These are phyloP conservation scores for Clunio marinus DNA, from an alignment of 2,888 invertebrate species.

Conservation along the genomic window DNA sequence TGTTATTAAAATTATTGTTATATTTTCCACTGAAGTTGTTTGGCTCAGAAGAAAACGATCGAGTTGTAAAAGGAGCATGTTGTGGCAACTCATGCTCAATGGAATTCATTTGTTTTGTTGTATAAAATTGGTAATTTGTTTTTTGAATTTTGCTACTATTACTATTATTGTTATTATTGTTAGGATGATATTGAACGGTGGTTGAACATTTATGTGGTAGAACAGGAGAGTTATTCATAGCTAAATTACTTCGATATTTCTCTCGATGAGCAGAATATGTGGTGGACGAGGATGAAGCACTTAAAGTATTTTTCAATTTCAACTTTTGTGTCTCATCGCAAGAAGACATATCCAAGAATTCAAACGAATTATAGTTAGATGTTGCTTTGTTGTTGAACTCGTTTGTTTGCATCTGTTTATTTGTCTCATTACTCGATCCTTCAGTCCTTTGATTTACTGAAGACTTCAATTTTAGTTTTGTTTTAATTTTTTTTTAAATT, in stretches of 20 bases:
- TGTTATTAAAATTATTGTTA: conserved; percentile 8
- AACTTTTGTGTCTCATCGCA: conserved; percentile 23
- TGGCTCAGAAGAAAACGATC: conserved; percentile 6
- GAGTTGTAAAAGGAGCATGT: not conserved
- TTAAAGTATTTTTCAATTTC: conserved; percentile 17
- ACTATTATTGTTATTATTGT: not conserved
- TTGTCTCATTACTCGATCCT: not conserved
- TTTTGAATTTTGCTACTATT: not conserved
- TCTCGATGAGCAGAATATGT: not conserved
- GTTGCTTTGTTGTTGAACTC: conserved; percentile 11
- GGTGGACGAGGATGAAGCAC: not conserved
- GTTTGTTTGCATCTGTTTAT: not conserved
- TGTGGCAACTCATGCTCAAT: not conserved
- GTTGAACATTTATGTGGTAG: conserved; percentile 10
- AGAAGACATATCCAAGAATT: conserved; percentile 22
- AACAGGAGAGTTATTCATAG: not conserved
- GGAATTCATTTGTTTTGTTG: no score
- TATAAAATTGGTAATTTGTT: conserved; percentile 7
- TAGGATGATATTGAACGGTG: conserved; percentile 13
- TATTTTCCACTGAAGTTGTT: conserved; percentile 13
- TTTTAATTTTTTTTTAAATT: not conserved
- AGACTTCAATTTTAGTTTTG: not conserved
- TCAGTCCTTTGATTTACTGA: conserved; percentile 9
- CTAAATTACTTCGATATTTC: conserved; percentile 1
- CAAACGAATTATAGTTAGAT: conserved; percentile 8